Base-by-base conservation (phyloP, 2,888 invertebrate species). In the Nomada hirtipes region DNA sequence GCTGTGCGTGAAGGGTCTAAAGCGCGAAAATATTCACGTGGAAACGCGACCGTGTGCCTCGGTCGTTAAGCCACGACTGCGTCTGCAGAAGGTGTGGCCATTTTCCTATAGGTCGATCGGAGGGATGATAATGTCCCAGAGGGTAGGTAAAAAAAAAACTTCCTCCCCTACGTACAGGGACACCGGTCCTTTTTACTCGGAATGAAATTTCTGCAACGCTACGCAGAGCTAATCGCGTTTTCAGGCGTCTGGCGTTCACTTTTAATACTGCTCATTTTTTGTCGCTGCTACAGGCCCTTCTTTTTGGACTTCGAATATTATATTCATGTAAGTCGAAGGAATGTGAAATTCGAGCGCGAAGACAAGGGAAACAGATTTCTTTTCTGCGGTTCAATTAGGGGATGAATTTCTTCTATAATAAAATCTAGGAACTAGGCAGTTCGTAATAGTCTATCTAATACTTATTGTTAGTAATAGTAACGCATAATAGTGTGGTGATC, bases 31-130 rank as follows among this genome's bases (percentile, higher is more conserved):
- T 67, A 18, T 57, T 59, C 26, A n/a, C n/a, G 61, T 68, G 60
- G 53, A 63, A 53, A 71, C 29, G 50, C 47, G 57, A 55, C 52
- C 26, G 59, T 44, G 50, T 50, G 63, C 36, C 72, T 67, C 70
- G 79, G 75, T 83, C 83, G 83, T 83, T 83, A 83, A 83, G 75
- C 71, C 71, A 53, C 23, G 55, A 57, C 57, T 53, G 53, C 52
- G 73, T 78, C 82, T 77, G 72, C 73, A 71, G 26, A 75, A 83
- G 83, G 83, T 83, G 83, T 83, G 83, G 83, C 75, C 68, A 70
- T 64, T 68, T 70, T 44, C 78, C 63, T 71, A 75, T 60, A 79
- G 55, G 29, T 26, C 57, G 83, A 83, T 83, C 83, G 74, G 59
- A 72, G 74, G 74, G 83, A 47, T 68, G 83, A 83, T 83, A 83